Evolutionary conservation across 2,888 invertebrate species (phyloP), one percentile per base, ranked within the genome.

Genomic region (Sinelater perroti): DNA sequence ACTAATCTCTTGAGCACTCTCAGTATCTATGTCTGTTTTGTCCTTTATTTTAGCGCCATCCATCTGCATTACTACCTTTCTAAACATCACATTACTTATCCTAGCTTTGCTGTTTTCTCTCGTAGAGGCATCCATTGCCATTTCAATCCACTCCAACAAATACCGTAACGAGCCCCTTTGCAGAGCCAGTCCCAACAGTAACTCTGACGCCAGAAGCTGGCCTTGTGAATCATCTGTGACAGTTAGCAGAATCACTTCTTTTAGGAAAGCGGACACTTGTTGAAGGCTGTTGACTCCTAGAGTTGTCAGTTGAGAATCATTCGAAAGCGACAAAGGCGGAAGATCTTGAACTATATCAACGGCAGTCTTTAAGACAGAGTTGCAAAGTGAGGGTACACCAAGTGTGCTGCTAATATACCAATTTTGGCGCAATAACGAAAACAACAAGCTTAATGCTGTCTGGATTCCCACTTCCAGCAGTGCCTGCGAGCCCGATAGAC

Each of bases 101-200:
- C 59, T 60, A 21, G 46, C 20, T 56, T 61, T 45, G 20, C 56
- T 58, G 6, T 38, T 56, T n/a, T 67, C 67, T 21, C 68, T 66
- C 26, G 61, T 56, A 0, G 74, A 71, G 4, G 75, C 77, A 38
- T 78, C 77, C 38, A 86, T 74, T 7, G 85, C 84, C 80, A 85
- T 80, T 59, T 84, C 82, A 38, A 86, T 81, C 86, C 86, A 87
- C 67, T 86, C 84, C 36, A 87, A 72, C 14, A 86, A 72, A 70
- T 83, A 82, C 31, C 83, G 73, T 13, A 86, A 75, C 7, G 84
- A 83, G 11, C 86, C 86, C 62, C 86, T 72, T 75, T 86, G 86
- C 20, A 84, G 72, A 8, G 84, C 82, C 30, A 87, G 67, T 3
- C 81, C 79, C 31, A 86, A 70, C 61, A 85, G 75, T 45, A 86